Percentiles rank a stretch among this genome's conserved stretches.
Evolutionary conservation across 2,888 invertebrate species (phyloP).

Genomic region (Itoplectis maculator): DNA sequence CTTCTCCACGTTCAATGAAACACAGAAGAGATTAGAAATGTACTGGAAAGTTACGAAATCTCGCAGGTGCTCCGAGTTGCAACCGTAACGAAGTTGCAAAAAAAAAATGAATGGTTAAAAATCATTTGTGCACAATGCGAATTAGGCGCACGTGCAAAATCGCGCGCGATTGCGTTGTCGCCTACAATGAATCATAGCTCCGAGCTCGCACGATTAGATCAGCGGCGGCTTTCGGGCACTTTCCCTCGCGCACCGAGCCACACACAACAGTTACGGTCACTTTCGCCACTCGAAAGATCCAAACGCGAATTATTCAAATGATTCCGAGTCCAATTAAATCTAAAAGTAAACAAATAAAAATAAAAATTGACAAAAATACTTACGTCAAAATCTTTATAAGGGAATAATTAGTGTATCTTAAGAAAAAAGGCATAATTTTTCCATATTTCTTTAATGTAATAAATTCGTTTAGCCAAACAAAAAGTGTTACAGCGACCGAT

Average conservation of each 20-base stretch:
- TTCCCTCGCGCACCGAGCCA: conserved; percentile 48
- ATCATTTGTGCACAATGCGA: conserved; percentile 37
- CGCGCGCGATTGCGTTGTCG: conserved; percentile 57
- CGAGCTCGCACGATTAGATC: conserved; percentile 62
- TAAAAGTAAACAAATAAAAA: not conserved
- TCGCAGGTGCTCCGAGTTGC: conserved; percentile 45
- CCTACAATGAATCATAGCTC: conserved; percentile 60
- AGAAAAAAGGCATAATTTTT: conserved; percentile 7
- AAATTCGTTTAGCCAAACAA: conserved; percentile 39
- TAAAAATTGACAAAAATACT: not conserved
- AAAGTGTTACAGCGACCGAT: conserved; percentile 42
- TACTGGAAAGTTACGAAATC: conserved; percentile 25
- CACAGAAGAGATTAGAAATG: not conserved
- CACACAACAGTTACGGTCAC: conserved; percentile 39
- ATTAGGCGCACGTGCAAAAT: conserved; percentile 62
- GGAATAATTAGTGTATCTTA: not conserved
- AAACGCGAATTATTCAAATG: conserved; percentile 36
- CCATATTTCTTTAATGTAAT: conserved; percentile 55
- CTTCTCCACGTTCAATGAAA: conserved; percentile 5
- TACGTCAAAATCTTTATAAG: not conserved
- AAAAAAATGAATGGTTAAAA: conserved; percentile 35
- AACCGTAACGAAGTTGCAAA: conserved; percentile 20
- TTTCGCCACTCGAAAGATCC: conserved; percentile 54
- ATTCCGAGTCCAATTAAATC: conserved; percentile 7
- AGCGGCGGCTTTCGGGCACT: conserved; percentile 58